phyloP scores from a whole-genome alignment of 2,888 invertebrate species.

The Eupithecia exiguata region DNA sequence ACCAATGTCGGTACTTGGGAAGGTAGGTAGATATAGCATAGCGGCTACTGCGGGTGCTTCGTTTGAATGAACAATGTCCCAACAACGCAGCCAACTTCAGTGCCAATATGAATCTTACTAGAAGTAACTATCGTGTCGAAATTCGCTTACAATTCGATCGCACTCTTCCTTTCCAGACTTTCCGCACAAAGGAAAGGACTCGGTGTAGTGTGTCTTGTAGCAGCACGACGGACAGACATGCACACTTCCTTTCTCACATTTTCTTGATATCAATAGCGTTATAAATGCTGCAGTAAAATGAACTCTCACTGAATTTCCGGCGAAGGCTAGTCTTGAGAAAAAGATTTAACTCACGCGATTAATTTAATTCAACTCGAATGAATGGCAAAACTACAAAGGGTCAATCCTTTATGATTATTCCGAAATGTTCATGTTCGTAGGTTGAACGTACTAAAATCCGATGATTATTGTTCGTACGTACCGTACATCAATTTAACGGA shows the following conservation, averaged over 20 bases:
- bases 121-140: slow-evolving; percentile 64
- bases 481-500: not conserved
- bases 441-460: not conserved
- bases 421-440: not conserved
- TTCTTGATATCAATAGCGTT: slow-evolving; percentile 79
- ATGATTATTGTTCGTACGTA: not conserved
- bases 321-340: slow-evolving; percentile 61
- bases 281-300: slow-evolving; percentile 69
- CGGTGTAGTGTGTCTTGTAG: slow-evolving; percentile 70
- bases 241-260: slow-evolving; percentile 83
- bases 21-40: slow-evolving; percentile 52
- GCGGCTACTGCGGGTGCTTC: slow-evolving; percentile 79
- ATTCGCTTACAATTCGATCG: slow-evolving; percentile 60
- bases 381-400: slow-evolving; percentile 38
- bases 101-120: slow-evolving; percentile 78
- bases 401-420: slow-evolving; percentile 25
- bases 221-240: slow-evolving; percentile 70
- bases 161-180: slow-evolving; percentile 71
- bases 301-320: slow-evolving; percentile 75
- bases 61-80: slow-evolving; percentile 72
- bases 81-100: slow-evolving; percentile 68
- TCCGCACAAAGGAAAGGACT: slow-evolving; percentile 73
- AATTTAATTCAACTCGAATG: slow-evolving; percentile 51
- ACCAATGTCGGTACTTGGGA: slow-evolving; percentile 77
- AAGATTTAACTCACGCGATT: slow-evolving; percentile 58